phyloP scores from a whole-genome alignment of 2,797 vertebrate genomes.

The Antennarius maculatus region DNA sequence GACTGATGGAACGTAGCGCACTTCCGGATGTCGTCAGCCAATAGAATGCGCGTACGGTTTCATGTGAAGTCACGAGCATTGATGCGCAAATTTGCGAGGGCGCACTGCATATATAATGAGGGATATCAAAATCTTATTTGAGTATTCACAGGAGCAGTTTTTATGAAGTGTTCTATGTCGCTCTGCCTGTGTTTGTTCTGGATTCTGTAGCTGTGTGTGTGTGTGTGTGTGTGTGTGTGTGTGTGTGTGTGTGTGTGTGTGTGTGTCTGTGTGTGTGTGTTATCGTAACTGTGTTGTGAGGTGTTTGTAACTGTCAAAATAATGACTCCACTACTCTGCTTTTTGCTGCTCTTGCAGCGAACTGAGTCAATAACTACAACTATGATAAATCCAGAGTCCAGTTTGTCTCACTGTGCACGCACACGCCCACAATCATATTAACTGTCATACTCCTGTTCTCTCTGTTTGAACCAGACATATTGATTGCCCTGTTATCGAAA shows the following conservation, averaged over 20 bases:
- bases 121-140: conserved; percentile 28
- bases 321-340: conserved; percentile 63
- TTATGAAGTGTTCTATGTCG: conserved; percentile 29
- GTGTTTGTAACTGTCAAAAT: conserved; percentile 70
- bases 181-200: conserved; percentile 16
- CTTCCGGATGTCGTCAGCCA: too few relatives aligned
- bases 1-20: too few relatives aligned
- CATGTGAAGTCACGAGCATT: too few relatives aligned
- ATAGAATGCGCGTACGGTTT: too few relatives aligned
- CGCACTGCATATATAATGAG: too few relatives aligned
- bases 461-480: conserved; percentile 57
- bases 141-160: conserved; percentile 20
- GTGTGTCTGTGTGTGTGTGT: not conserved
- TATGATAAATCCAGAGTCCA: conserved; percentile 59
- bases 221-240: not conserved
- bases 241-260: too few relatives aligned
- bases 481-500: conserved; percentile 61
- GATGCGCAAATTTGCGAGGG: too few relatives aligned
- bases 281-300: conserved; percentile 1
- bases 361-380: conserved; percentile 64
- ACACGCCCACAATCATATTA: conserved; percentile 26
- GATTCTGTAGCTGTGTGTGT: conserved; percentile 12
- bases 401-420: conserved; percentile 34
- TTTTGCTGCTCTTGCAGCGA: conserved; percentile 58
- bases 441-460: conserved; percentile 40